Evolutionary conservation across 2,113 vertebrate species (phyloP), one percentile per base, ranked within the genome.

Genomic region (Arvicanthis niloticus): DNA sequence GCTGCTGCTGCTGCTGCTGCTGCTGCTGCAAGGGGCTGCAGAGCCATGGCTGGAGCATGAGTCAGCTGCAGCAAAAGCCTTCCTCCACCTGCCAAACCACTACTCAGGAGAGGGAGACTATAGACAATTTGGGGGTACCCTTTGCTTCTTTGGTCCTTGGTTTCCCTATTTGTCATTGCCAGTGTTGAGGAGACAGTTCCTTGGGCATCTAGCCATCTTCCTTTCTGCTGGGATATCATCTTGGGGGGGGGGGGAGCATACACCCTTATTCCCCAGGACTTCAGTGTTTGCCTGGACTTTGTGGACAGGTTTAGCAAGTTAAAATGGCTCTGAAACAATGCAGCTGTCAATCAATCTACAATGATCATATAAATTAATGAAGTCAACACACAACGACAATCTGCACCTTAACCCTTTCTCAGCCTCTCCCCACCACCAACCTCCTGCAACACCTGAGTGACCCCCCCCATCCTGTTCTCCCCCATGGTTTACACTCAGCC

Each of bases 401-500:
- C 62, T 53, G 16, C 37, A 17, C n/a, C 4, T 5, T 62, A 29
- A 88, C 42, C 13, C 62, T 37, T 88, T 67, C 86, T 58, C 51
- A 9, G 89, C 45, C 42, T 11, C 53, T 13, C 16, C 65, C 10
- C 7, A 9, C 16, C 48, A 58, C 37, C 58, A 42, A 1, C 11
- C 37, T 16, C 78, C 67, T 21, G n/a, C 22, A 2, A 22, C 48
- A 19, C 75, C 58, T 67, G 45, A 37, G 56, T 19, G 34, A n/a
- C 1, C 0, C 72, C 1, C 60, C n/a, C 24, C 31, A 5, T 16
- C 70, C 19, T 2, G 13, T 53, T 60, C 45, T n/a, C 53, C 68
- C 53, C n/a, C 0, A 5, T 0, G 19, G 34, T 12, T 45, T 40
- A 5, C 51, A 13, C 3, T 10, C 65, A 19, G 56, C 16, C 16